These are phyloP conservation scores for Lepetodrilus schrolli DNA, from an alignment of 2,888 invertebrate genomes.

Conservation along the genomic window DNA sequence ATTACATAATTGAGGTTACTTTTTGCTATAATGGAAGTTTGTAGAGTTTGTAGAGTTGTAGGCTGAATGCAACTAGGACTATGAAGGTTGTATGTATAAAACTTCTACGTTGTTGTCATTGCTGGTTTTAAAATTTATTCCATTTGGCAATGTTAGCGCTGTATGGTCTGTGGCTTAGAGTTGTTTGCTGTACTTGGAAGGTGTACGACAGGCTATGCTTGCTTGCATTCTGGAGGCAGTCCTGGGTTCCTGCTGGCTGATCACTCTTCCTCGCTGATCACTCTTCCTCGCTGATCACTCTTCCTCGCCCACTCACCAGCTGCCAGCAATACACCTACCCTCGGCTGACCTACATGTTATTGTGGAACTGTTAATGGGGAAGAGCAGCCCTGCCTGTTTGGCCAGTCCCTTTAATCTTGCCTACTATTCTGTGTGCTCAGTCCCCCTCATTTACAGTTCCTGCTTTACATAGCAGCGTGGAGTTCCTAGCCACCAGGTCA, in stretches of 20 bases:
- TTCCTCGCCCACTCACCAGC: background rate
- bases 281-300: background rate
- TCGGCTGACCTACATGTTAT: background rate
- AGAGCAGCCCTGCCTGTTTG: background rate
- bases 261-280: background rate
- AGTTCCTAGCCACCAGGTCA: background rate
- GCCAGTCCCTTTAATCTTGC: background rate
- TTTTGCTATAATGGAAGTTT: too few species aligned
- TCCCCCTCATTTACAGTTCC: conserved; percentile 5
- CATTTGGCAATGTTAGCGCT: too few species aligned
- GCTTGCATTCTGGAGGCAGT: too few species aligned
- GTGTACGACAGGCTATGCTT: too few species aligned
- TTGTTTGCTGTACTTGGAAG: too few species aligned
- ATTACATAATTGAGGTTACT: too few species aligned
- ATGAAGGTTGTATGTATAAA: too few species aligned
- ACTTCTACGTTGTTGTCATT: too few species aligned
- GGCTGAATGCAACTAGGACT: too few species aligned
- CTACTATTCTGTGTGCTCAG: background rate
- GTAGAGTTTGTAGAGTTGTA: too few species aligned
- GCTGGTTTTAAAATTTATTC: too few species aligned
- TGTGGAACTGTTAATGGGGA: background rate
- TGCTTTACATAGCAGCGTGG: background rate
- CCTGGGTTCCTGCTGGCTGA: background rate
- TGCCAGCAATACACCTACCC: background rate
- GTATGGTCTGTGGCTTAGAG: too few species aligned